A percentile compares a stretch with the other conserved stretches of the same genome.
Evolutionary conservation across 2,888 invertebrate species (phyloP).

Genomic region (Muschampia plurimacula): DNA sequence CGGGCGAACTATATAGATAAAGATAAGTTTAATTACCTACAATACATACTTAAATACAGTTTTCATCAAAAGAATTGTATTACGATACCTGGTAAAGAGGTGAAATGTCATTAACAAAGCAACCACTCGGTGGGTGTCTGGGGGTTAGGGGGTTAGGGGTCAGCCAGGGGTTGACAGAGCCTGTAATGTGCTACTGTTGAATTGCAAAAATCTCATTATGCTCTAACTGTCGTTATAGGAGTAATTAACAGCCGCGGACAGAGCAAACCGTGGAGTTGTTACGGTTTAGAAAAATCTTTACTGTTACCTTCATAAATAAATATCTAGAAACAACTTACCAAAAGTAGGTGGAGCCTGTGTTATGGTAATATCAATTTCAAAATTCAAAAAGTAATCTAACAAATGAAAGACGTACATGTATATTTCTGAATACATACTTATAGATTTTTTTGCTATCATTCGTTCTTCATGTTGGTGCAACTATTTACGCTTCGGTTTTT

Average conservation of each 20-base stretch:
- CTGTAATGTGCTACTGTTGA: constrained; percentile 83
- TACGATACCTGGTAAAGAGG: constrained; percentile 17
- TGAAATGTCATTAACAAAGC: constrained; percentile 73
- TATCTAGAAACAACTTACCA: no score
- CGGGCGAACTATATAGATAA: no score
- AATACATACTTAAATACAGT: background rate
- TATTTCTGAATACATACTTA: no score
- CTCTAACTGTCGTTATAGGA: constrained; percentile 85
- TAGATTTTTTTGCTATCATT: no score
- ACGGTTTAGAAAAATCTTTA: background rate
- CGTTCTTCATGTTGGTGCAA: no score
- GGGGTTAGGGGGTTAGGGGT: constrained; percentile 44
- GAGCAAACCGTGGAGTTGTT: constrained; percentile 49
- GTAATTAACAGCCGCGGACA: constrained; percentile 77
- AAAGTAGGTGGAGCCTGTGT: no score
- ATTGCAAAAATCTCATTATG: constrained; percentile 85
- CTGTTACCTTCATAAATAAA: background rate
- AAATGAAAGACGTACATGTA: no score
- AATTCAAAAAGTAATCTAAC: no score
- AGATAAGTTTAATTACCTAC: no score
- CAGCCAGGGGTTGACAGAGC: constrained; percentile 65
- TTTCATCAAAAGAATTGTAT: background rate
- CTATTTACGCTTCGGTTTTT: no score
- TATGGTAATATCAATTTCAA: no score
- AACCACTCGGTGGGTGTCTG: constrained; percentile 56